phyloP scores from a whole-genome alignment of 2,888 invertebrate genomes.

The Boloria selene region DNA sequence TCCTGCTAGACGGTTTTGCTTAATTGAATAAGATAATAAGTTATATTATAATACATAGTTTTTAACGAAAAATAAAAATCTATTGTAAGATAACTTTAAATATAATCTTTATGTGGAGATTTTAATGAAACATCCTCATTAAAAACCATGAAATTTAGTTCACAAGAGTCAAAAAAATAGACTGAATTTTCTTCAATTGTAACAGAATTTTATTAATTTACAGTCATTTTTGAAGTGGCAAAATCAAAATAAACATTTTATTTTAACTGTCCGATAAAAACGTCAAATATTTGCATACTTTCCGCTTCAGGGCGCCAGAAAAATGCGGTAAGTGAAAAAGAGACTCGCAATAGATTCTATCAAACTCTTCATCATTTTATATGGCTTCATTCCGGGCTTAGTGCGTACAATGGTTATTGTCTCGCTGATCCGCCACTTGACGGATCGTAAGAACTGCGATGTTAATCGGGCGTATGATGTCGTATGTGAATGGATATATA shows the following conservation, averaged over 20 bases:
- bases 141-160: too few species aligned
- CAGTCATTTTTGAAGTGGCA: background rate
- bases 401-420: slow-evolving; percentile 33
- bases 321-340: slow-evolving; percentile 17
- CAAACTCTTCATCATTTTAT: slow-evolving; percentile 29
- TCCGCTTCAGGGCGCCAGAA: slow-evolving; percentile 14
- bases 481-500: slow-evolving; percentile 32
- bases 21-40: too few species aligned
- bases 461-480: slow-evolving; percentile 37
- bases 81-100: too few species aligned
- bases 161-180: too few species aligned
- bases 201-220: too few species aligned
- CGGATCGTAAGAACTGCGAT: slow-evolving; percentile 27
- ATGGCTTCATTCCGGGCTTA: slow-evolving; percentile 29
- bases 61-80: too few species aligned
- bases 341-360: slow-evolving; percentile 26
- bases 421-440: slow-evolving; percentile 31
- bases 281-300: slow-evolving; percentile 22
- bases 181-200: too few species aligned
- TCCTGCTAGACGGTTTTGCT: too few species aligned
- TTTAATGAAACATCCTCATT: too few species aligned
- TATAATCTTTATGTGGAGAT: too few species aligned
- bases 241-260: slow-evolving; percentile 14
- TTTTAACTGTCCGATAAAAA: slow-evolving; percentile 14
- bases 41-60: too few species aligned